A percentile compares a stretch with the other conserved stretches of the same genome.
Conservation (phyloP, 2,113 vertebrate species). For the Pomatorhinus ruficollis region DNA sequence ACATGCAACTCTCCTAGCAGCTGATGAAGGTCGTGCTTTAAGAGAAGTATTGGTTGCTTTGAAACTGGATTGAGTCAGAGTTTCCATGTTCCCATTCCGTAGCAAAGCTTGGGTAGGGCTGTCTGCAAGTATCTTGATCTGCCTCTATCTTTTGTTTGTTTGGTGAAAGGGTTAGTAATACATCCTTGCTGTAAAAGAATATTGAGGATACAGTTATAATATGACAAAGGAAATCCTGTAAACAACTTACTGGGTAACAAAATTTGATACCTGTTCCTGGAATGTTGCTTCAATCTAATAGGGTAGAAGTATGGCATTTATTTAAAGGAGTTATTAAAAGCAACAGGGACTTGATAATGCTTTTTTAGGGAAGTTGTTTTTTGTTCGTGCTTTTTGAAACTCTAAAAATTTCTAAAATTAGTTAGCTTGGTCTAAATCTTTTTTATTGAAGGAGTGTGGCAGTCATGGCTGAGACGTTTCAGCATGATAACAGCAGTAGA, state of each 20-base stretch:
- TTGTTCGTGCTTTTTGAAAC: neutral
- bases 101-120: neutral
- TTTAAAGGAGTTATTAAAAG: neutral
- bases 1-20: neutral
- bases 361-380: neutral
- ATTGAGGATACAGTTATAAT: neutral
- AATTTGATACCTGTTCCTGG: neutral
- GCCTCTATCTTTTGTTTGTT: neutral
- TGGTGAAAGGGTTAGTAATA: neutral
- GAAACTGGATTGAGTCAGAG: neutral
- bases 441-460: neutral
- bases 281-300: neutral
- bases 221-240: neutral
- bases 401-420: neutral
- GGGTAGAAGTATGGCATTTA: neutral
- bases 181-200: neutral
- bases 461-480: neutral
- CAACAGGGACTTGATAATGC: neutral
- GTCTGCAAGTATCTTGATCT: neutral
- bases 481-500: neutral
- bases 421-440: neutral
- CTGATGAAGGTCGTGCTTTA: neutral
- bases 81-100: fast-evolving
- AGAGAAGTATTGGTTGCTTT: neutral
- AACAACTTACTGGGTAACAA: neutral